phyloP scores from a whole-genome alignment of 2,888 invertebrate genomes.

The Dermolepida albohirtum region DNA sequence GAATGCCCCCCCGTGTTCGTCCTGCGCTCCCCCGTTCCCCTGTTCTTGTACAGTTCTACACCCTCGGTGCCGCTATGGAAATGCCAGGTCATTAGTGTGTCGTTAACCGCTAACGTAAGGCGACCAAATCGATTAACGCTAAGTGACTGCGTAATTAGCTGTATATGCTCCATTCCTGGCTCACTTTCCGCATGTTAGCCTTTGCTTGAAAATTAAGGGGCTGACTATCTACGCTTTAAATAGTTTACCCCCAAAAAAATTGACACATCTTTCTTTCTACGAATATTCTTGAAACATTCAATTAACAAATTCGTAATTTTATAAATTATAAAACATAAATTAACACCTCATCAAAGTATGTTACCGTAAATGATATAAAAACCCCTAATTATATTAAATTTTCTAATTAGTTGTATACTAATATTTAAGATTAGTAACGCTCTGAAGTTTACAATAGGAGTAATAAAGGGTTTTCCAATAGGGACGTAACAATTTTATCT shows the following conservation, averaged over 20 bases:
- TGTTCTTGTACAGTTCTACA: constrained; percentile 14
- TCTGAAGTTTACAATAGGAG: no score
- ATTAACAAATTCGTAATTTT: no score
- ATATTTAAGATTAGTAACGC: no score
- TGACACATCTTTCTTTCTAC: no score
- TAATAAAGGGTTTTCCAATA: no score
- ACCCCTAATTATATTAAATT: no score
- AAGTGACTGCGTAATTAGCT: constrained; percentile 68
- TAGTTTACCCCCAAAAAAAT: neutral
- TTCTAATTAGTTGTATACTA: no score
- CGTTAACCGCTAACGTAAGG: constrained; percentile 68
- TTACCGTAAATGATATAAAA: no score
- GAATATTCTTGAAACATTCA: no score
- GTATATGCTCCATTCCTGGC: constrained; percentile 60
- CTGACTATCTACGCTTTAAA: constrained; percentile 6
- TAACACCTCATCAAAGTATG: no score
- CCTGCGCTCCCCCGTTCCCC: constrained; percentile 13
- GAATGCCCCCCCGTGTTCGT: constrained; percentile 27
- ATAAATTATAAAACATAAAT: no score
- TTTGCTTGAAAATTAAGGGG: constrained; percentile 30
- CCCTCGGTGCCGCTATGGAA: constrained; percentile 60
- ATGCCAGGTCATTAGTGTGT: constrained; percentile 67
- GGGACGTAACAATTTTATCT: no score
- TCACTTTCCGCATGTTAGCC: constrained; percentile 51
- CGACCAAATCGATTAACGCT: constrained; percentile 68